Percentiles rank a stretch among this genome's conserved stretches.
Conservation (phyloP, 1,140 invertebrate species). For the Brachionus rubens region DNA sequence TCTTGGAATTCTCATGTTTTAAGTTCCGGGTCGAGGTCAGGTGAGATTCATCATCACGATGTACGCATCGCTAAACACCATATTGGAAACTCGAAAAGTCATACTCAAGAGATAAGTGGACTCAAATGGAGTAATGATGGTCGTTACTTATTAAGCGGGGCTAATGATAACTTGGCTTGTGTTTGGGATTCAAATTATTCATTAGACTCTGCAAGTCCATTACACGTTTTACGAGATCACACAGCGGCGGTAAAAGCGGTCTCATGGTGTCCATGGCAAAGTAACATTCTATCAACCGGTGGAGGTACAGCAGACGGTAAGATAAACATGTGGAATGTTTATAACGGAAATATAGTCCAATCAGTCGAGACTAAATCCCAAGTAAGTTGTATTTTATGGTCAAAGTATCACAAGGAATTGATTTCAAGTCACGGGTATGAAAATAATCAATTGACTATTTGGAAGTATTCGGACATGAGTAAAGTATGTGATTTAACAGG, state of each 20-base stretch:
- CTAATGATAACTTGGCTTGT: slow-evolving; percentile 88
- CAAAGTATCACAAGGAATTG: slow-evolving; percentile 84
- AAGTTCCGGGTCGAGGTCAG: slow-evolving; percentile 72
- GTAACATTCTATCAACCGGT: slow-evolving; percentile 83
- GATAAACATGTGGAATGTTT: slow-evolving; percentile 76
- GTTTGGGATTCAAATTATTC: slow-evolving; percentile 69
- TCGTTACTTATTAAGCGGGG: slow-evolving; percentile 86
- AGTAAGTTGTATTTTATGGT: slow-evolving; percentile 88
- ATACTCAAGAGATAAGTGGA: slow-evolving; percentile 84
- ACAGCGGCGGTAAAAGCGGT: slow-evolving; percentile 70
- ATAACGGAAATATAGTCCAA: slow-evolving; percentile 68
- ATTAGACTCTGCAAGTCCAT: slow-evolving; percentile 48
- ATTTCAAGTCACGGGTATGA: slow-evolving; percentile 91
- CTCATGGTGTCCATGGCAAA: slow-evolving; percentile 93
- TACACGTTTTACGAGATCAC: slow-evolving; percentile 61
- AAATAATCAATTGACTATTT: slow-evolving; percentile 88
- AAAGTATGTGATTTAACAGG: slow-evolving; percentile 68
- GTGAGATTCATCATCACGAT: slow-evolving; percentile 89
- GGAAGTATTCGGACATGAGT: slow-evolving; percentile 88
- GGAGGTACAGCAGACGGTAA: slow-evolving; percentile 87
- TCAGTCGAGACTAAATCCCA: slow-evolving; percentile 52
- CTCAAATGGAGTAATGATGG: slow-evolving; percentile 91
- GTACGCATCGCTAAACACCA: slow-evolving; percentile 81
- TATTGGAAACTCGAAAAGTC: slow-evolving; percentile 70
- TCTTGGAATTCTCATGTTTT: slow-evolving; percentile 85